Evolutionary conservation across 1,140 invertebrate genomes (phyloP).

Genomic region (Micrasema longulum): DNA sequence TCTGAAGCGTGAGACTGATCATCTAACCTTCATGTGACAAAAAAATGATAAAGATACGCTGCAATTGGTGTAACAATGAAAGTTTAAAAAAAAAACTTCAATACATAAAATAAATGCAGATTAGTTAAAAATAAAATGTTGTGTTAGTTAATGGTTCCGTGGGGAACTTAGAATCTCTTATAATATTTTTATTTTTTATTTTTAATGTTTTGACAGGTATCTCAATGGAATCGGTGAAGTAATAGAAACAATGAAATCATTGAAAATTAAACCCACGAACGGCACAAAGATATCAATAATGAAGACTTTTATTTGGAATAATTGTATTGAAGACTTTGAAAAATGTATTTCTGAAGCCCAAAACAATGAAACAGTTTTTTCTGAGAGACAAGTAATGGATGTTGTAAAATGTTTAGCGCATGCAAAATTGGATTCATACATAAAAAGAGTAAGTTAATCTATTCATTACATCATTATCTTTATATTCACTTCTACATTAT

Average conservation of each 20-base stretch:
- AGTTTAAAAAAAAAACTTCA: too few species aligned
- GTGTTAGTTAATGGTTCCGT: too few species aligned
- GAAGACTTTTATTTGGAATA: constrained; percentile 64
- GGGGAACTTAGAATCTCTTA: too few species aligned
- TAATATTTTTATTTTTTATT: too few species aligned
- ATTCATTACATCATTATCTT: constrained; percentile 3
- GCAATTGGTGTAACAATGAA: too few species aligned
- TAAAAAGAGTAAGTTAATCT: constrained; percentile 57
- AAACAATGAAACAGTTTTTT: constrained; percentile 57
- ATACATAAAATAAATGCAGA: too few species aligned
- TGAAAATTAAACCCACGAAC: constrained; percentile 62
- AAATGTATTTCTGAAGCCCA: constrained; percentile 57
- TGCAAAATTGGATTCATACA: constrained; percentile 55
- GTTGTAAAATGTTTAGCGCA: constrained; percentile 64
- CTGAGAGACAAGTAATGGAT: constrained; percentile 65
- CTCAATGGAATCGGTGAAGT: constrained; percentile 54
- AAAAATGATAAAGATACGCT: too few species aligned
- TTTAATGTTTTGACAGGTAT: background rate
- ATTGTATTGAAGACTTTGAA: constrained; percentile 62
- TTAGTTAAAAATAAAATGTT: too few species aligned
- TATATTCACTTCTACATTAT: too few species aligned
- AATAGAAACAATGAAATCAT: constrained; percentile 67
- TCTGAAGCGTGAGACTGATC: too few species aligned
- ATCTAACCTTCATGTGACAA: too few species aligned
- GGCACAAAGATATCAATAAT: constrained; percentile 66